Evolutionary conservation across 2,113 vertebrate genomes (phyloP), one percentile per base, ranked within the genome.

Genomic region (Clinocottus analis): DNA sequence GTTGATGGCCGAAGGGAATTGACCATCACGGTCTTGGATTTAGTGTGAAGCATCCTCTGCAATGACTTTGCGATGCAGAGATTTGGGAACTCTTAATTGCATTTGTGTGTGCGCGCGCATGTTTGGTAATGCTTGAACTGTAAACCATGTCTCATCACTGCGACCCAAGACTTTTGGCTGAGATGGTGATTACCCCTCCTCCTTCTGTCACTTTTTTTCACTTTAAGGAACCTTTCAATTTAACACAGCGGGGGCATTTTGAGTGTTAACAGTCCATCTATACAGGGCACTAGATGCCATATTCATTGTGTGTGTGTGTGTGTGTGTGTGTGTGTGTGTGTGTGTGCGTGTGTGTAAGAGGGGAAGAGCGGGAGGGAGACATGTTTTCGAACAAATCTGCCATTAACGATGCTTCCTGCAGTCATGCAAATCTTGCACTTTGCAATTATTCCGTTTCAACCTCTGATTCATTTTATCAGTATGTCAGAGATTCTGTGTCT

Each of bases 211-310:
- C 64, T 80, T 85, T 58, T 62, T 58, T 78, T 79, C 66, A 76
- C 89, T 77, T 77, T 55, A 84, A 73, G 74, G 79, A 84, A 72
- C 69, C 25, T 29, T 66, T 58, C 77, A 83, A 89, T 90, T 75
- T 85, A 77, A 87, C 86, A 85, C 83, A 91, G 90, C 77, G 67
- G 55, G 82, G 74, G 65, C 27, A 85, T 33, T 49, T 85, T 90
- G 76, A 61, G 80, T 75, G 87, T 85, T 88, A 93, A 84, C 89
- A 83, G 90, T 53, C 73, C 70, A 84, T 83, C 86, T 85, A 90
- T n/a, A 79, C 27, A 82, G 72, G 77, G 59, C 64, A 51, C 7
- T 80, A 31, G 56, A 55, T 71, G 58, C 85, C 56, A 27, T 87
- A 55, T 93, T 93, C 88, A 92, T 74, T 73, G 31, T 72, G 77